Base-by-base conservation (phyloP, 2,797 vertebrate species). In the Poecilia wingei region DNA sequence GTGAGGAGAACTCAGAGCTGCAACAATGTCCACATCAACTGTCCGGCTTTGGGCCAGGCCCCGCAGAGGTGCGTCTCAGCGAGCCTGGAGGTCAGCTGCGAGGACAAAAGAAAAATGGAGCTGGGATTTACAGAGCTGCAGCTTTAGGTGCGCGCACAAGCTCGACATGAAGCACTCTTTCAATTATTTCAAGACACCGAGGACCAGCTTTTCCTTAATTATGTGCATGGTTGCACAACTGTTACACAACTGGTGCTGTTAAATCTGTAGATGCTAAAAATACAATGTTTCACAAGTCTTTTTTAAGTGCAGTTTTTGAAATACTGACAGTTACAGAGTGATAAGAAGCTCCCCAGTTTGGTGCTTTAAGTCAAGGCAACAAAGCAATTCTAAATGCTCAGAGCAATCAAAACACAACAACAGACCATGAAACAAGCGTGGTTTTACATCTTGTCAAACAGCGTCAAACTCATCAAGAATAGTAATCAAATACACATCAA, bases 21-120 rank as follows among this genome's bases (percentile, higher is more conserved):
- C 88, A 95, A 94, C 92, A 92, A 96, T 95, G 93, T 93, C 92
- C 90, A 92, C 92, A 94, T 94, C 89, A 94, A 95, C 91, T 79
- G 77, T 86, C 88, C 84, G 72, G 90, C 91, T 80, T 46, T 33
- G 39, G 89, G 88, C 92, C 87, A 87, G 92, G 83, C 82, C 88
- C 79, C 36, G 79, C 82, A 77, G 93, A 94, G 91, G 94, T 94
- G 91, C 64, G 47, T 91, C 86, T 83, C 82, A 79, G 84, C 79
- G 78, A 13, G 83, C 87, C 79, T 49, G 16, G 92, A 83, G 93
- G 92, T 92, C 90, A 92, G 91, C 79, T 82, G 78, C 74, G 36
- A 76, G 91, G 89, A 91, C 86, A 91, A 90, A 91, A 82, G 86
- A 72, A 84, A 70, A 82, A 75, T 53, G 79, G 83, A 82, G 86